Base-by-base conservation (phyloP, 2,888 invertebrate genomes). In the Bombyx huttoni region DNA sequence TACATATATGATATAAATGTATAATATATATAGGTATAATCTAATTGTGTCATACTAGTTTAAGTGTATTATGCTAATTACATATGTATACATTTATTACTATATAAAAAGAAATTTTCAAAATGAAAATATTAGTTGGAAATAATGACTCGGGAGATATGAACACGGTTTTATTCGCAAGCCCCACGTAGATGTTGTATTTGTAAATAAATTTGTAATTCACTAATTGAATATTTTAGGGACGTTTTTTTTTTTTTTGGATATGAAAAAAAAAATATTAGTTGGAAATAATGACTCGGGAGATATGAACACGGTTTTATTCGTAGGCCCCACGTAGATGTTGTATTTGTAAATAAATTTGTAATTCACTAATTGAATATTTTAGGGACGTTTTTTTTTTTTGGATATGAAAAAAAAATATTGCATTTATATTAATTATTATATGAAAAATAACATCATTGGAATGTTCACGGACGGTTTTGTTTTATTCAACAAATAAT, bases 51-150 rank as follows among this genome's bases (percentile, higher is more conserved):
- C 88, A 88, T 88, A 88, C 79, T 88, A 88, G 87, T 58, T 52
- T 88, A 88, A 88, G 86, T 81, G 78, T 84, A 84, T 77, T 85
- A 85, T 79, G 79, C 86, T 87, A 86, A 84, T 85, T 87, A 86
- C 83, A 73, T 84, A 82, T 81, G 77, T 76, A 78, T 81, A 70
- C 68, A 63, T 64, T 73, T 78, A 81, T 79, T 75, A 76, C 75
- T 77, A 82, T 82, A 81, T 81, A 77, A 77, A 77, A 78, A 78
- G 24, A 24, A 69, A 78, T 75, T 70, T 75, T 81, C 78, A 75
- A 81, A 75, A 59, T 66, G 69, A 70, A 72, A 81, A 82, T 84
- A 79, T 81, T 81, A 85, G 79, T 78, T 79, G 72, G 81, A 78
- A 77, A 78, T 79, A 78, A 63, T 59, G 64, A 65, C 67, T 68